Percentiles rank a stretch among this genome's conserved stretches.
Evolutionary conservation across 2,888 invertebrate species (phyloP).

Genomic region (Drosophila mimetica): DNA sequence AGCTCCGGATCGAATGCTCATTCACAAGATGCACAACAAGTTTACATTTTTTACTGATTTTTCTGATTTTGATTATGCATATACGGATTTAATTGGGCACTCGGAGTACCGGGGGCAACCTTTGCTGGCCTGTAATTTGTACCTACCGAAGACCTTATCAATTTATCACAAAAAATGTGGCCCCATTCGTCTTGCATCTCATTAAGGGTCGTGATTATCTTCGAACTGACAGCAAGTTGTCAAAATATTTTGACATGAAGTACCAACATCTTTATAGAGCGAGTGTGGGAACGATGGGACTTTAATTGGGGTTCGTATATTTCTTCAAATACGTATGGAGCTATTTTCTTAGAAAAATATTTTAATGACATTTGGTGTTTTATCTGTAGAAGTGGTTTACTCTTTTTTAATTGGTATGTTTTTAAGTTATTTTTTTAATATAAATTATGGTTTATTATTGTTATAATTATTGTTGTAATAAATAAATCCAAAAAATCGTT

Average conservation of each 20-base stretch:
- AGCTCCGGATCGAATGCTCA: slow-evolving; percentile 37
- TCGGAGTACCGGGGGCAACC: slow-evolving; percentile 25
- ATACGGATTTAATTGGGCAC: slow-evolving; percentile 62
- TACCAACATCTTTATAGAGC: slow-evolving; percentile 25
- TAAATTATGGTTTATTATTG: no score
- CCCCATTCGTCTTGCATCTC: slow-evolving; percentile 64
- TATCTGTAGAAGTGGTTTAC: no score
- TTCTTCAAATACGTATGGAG: not conserved
- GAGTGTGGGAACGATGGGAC: slow-evolving; percentile 26
- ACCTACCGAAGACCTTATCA: slow-evolving; percentile 60
- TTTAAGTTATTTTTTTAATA: not conserved
- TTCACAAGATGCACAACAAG: slow-evolving; percentile 71
- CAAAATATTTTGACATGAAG: slow-evolving; percentile 57
- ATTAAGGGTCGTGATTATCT: slow-evolving; percentile 44
- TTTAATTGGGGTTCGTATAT: slow-evolving; percentile 15
- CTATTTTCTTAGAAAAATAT: not conserved
- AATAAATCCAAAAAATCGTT: no score
- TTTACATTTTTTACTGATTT: slow-evolving; percentile 40
- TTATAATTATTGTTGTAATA: no score
- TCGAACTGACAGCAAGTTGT: slow-evolving; percentile 66
- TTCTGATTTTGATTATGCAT: slow-evolving; percentile 23
- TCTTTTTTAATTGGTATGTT: not conserved
- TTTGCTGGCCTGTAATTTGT: slow-evolving; percentile 63
- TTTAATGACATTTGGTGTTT: not conserved
- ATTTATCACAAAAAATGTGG: slow-evolving; percentile 69